Evolutionary conservation across 2,888 invertebrate species (phyloP), one percentile per base, ranked within the genome.

Genomic region (Synergus gifuensis): DNA sequence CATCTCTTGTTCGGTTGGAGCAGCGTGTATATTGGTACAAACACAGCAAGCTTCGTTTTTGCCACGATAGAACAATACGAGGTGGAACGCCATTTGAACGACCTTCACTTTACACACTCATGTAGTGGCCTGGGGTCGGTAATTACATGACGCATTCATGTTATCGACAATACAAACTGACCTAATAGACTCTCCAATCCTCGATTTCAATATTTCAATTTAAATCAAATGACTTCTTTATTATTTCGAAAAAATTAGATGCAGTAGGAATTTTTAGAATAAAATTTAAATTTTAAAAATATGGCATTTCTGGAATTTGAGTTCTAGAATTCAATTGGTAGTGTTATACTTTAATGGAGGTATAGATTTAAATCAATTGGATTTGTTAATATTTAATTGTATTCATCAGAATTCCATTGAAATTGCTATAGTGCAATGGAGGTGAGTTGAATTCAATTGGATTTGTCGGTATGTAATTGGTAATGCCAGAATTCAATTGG

Each of bases 1-100:
- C 16, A 14, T 54, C 69, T 73, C 49, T 36, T 28, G 2, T 22
- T n/a, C 60, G 9, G 11, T 0, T n/a, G 54, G 22, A 18, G 3
- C 1, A 14, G 28, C 36, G 7, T 36, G 49, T 73, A 73, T 49
- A 69, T 69, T 22, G 67, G 67, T 44, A 46, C 46, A 67, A 44
- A 46, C 14, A 28, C 46, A 14, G 49, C 22, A 54, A 73, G 36
- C 36, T 49, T 73, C 54, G 69, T 73, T 73, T 49, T 73, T 49
- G 49, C 28, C 69, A 54, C 69, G 69, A 46, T 44, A 28, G 69
- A 69, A 69, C 69, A 69, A 69, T 69, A 49, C 49, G 28, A 49
- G 16, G 69, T 49, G 49, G 7, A 69, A 54, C 11, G n/a, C 69
- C 22, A 69, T 69, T 69, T 54, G 28, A 54, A 69, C 69, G 69